phyloP scores from a whole-genome alignment of 2,888 invertebrate species.

The Conomelus anceps region DNA sequence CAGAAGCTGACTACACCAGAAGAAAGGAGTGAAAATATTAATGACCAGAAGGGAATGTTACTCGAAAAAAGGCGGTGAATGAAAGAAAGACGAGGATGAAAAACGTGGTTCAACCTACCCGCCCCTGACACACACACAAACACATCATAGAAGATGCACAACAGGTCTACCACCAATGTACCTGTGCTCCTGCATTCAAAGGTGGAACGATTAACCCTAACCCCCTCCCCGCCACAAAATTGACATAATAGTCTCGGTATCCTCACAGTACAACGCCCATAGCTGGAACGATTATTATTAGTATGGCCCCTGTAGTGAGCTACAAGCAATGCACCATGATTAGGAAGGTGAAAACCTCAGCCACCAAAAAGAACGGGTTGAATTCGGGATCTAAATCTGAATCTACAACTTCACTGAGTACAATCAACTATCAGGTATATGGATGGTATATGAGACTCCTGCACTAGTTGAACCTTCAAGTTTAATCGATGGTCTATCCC shows the following conservation, averaged over 20 bases:
- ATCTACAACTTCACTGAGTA: not conserved
- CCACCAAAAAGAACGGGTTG: not conserved
- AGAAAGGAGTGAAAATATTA: not conserved
- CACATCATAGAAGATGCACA: not conserved
- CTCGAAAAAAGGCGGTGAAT: not conserved
- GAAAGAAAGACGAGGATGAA: not conserved
- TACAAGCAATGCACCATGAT: not conserved
- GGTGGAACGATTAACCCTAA: not conserved
- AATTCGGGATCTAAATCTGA: not conserved
- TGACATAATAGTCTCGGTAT: not conserved
- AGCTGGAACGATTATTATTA: not conserved
- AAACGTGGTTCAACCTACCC: not conserved
- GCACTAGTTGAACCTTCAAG: not conserved
- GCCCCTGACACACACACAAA: not conserved
- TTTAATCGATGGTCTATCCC: not conserved
- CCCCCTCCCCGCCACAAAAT: not conserved
- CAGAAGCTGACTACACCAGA: not conserved
- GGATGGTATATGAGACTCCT: too few species aligned
- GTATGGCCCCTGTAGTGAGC: not conserved
- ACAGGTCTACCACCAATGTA: not conserved
- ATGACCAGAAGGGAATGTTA: not conserved
- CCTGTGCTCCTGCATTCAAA: not conserved
- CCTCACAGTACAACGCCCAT: not conserved
- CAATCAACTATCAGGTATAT: too few species aligned
- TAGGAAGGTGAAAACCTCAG: not conserved